These are phyloP conservation scores for Oriolus oriolus DNA, from an alignment of 2,113 vertebrate genomes.

Conservation along the genomic window DNA sequence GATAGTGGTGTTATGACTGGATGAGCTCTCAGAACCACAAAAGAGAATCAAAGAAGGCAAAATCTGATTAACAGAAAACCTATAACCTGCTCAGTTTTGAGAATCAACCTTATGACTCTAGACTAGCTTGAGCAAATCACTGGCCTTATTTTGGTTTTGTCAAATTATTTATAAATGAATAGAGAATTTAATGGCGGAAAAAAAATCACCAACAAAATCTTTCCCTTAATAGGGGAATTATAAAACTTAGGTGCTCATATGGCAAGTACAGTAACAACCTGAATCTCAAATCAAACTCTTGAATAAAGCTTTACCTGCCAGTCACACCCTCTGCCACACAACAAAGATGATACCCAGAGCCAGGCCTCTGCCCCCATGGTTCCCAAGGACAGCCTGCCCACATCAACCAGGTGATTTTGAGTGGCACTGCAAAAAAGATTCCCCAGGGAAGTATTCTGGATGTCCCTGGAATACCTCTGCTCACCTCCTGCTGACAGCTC, in stretches of 20 bases:
- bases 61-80: neutral
- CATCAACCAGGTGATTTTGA: neutral
- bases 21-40: neutral
- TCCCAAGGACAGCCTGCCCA: neutral
- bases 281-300: neutral
- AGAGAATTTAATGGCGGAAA: neutral
- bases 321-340: neutral
- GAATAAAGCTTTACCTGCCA: neutral
- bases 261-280: neutral
- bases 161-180: neutral
- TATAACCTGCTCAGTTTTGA: neutral
- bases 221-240: neutral
- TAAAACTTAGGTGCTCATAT: neutral
- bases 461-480: neutral
- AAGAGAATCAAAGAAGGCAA: neutral
- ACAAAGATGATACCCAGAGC: neutral
- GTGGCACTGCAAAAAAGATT: neutral
- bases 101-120: neutral
- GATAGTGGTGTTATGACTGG: neutral
- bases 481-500: neutral
- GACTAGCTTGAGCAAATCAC: neutral
- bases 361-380: neutral
- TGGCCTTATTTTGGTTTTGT: neutral
- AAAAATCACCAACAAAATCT: neutral
- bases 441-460: neutral